Evolutionary conservation across 2,888 invertebrate species (phyloP), one percentile per base, ranked within the genome.

Genomic region (Deilephila elpenor): DNA sequence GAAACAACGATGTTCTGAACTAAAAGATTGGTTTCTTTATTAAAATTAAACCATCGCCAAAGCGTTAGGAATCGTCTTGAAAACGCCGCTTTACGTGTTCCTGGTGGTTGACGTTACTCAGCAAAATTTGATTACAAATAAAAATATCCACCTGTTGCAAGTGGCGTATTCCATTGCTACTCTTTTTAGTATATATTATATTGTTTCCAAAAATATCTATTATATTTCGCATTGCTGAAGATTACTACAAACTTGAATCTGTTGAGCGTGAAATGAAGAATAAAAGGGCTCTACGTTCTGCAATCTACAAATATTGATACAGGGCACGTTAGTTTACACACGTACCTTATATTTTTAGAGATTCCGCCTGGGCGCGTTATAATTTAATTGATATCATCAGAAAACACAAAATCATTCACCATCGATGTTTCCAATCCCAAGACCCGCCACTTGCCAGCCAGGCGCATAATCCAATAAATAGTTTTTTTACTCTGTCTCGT

Each of bases 381-480:
- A 62, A 34, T 62, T 8, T 34, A 34, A 8, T 19, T 34, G 62
- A 62, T 37, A 62, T 34, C 62, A 62, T 62, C 62, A 62, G 29
- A 8, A 29, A 61, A 32, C 19, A 32, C 11, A 61, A 62, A 56
- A 19, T 56, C 56, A n/a, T 56, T 56, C 56, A 56, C 56, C 53
- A 56, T 5, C n/a, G n/a, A 56, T n/a, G n/a, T n/a, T n/a, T 56
- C 7, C 19, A 53, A n/a, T 19, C 7, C 32, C 62, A n/a, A 62
- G 34, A 19, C n/a, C 19, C 19, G 17, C 5, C n/a, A 34, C 14
- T 2, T 7, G 19, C 34, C 20, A 14, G 17, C 8, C 25, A 8
- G n/a, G n/a, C 34, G 34, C 34, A 61, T 17, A 61, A 61, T 32
- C 32, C 61, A 61, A 61, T 61, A 56, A 6, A n/a, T 56, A 56